Evolutionary conservation across 2,113 vertebrate species (phyloP), one percentile per base, ranked within the genome.

Genomic region (Trachemys scripta): DNA sequence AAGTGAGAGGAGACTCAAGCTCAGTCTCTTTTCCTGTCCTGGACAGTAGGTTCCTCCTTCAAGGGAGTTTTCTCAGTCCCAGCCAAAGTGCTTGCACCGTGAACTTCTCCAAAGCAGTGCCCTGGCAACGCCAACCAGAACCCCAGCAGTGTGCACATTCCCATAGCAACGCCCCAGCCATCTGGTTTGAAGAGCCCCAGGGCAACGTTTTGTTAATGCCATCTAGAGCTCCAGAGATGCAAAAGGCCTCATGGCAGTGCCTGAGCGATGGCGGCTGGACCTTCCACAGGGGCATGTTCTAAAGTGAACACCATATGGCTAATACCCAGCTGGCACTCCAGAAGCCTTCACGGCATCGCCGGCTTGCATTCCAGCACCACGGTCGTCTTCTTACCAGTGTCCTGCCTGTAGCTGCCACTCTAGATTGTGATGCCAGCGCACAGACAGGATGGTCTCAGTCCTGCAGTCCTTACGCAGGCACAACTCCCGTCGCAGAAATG

Each of bases 141-240:
- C 5, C 7, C 38, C 29, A 53, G 47, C 72, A 78, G 35, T 17
- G 10, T n/a, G 29, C n/a, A 2, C 50, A n/a, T 13, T 53, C 31
- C 81, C 53, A 6, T 24, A 17, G 82, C 38, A 81, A 51, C 3
- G 9, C 14, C 11, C 0, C 0, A 17, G 38, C 1, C 24, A 0
- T 24, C 56, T 3, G 0, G 19, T 16, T 3, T 14, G 19, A 6
- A 49, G 80, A 47, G 17, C 35, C 47, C 1, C 12, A 0, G 0
- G 11, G 57, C 53, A 16, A 1, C 0, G 69, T 8, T 9, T 29
- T 9, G 6, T 9, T 53, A 4, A 1, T 1, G 47, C 42, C 16
- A 14, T 47, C 62, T 10, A 38, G 17, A 9, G 75, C 75, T 47
- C 75, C 25, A 78, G 42, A 45, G 20, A 45, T 6, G 29, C 25